phyloP scores from a whole-genome alignment of 2,888 invertebrate species.

The Drosophila diplacantha region DNA sequence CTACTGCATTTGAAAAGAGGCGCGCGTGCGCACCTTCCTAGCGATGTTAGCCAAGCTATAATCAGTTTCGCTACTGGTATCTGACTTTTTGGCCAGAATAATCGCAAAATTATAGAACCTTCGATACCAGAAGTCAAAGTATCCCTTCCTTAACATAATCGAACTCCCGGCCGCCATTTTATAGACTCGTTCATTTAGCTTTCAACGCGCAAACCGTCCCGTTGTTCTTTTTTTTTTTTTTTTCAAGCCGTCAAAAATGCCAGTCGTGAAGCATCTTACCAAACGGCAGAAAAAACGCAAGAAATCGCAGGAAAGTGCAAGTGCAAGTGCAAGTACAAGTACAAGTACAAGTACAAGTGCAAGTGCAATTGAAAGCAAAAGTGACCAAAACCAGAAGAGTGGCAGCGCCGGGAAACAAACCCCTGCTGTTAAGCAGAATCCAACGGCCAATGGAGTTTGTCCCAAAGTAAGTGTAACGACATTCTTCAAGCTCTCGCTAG shows the following conservation, averaged over 20 bases:
- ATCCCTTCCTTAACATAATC: not conserved
- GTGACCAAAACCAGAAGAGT: not conserved
- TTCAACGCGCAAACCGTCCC: not conserved
- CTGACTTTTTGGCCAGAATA: not conserved
- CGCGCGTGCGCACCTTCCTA: not conserved
- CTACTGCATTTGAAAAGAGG: not conserved
- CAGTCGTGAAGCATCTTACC: not conserved
- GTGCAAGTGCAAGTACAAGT: not conserved
- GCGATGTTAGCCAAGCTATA: not conserved
- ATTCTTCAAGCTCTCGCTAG: too few relatives aligned
- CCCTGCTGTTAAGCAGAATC: not conserved
- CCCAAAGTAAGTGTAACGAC: not conserved
- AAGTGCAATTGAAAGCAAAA: not conserved
- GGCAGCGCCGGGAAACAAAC: not conserved
- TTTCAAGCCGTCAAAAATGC: not conserved
- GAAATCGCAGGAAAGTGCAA: not conserved
- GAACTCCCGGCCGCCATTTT: not conserved
- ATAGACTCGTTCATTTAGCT: not conserved
- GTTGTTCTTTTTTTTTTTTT: not conserved
- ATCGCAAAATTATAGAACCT: not conserved
- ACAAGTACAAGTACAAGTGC: not conserved
- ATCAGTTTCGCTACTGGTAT: not conserved
- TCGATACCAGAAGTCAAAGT: not conserved
- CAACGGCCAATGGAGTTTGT: not conserved
- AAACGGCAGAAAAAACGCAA: constrained; percentile 6